Conservation (phyloP, 2,113 vertebrate species). For the Anas platyrhynchos region DNA sequence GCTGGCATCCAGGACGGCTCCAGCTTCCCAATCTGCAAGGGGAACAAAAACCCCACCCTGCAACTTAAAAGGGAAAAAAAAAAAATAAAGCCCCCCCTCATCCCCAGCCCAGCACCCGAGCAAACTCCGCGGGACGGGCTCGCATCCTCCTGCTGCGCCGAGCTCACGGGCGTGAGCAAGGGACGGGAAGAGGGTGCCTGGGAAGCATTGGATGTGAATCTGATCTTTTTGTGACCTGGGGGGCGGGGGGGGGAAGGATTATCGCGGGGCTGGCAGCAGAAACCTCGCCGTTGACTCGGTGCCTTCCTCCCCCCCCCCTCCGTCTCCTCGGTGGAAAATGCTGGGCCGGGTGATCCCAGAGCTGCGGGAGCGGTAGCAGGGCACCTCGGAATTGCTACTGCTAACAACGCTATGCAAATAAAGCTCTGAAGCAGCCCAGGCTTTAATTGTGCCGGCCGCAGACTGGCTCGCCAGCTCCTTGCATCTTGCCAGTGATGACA, state of each 20-base stretch:
- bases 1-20: neutral
- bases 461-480: neutral
- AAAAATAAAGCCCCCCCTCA: neutral
- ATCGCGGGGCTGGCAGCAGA: neutral
- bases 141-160: neutral
- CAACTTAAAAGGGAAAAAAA: neutral
- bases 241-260: neutral
- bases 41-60: neutral
- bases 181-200: neutral
- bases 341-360: neutral
- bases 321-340: neutral
- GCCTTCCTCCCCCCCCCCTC: neutral
- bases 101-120: neutral
- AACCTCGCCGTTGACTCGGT: constrained; percentile 5
- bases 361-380: neutral
- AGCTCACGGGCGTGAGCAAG: neutral
- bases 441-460: neutral
- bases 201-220: constrained; percentile 14
- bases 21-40: neutral
- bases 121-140: neutral
- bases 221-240: neutral
- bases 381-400: neutral
- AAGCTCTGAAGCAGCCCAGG: neutral
- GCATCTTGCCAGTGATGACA: constrained; percentile 34
- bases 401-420: constrained; percentile 35